A percentile compares a stretch with the other conserved stretches of the same genome.
These are phyloP conservation scores for Drosophila ficusphila DNA, from an alignment of 1,140 invertebrate genomes.

Conservation along the genomic window DNA sequence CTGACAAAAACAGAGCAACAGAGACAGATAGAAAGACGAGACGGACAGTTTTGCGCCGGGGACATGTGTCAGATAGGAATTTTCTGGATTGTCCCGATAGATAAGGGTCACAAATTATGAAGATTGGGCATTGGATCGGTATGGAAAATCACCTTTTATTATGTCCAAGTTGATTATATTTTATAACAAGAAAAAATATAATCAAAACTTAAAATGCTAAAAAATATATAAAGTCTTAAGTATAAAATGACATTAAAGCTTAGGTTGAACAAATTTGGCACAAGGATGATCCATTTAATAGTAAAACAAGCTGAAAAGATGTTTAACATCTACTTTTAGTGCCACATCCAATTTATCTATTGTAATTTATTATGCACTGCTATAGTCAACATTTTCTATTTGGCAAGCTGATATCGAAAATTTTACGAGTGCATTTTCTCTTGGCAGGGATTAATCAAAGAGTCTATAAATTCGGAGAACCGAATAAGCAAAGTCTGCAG, in stretches of 20 bases:
- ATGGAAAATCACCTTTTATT: no score
- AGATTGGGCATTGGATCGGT: neutral
- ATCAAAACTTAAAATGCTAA: no score
- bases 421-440: conserved; percentile 13
- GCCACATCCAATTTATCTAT: neutral
- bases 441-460: conserved; percentile 35
- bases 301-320: no score
- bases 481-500: conserved; percentile 1
- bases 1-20: conserved; percentile 43
- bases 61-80: conserved; percentile 47
- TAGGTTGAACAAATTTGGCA: no score
- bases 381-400: conserved; percentile 2
- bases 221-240: no score
- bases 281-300: no score
- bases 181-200: no score
- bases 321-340: no score
- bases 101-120: conserved; percentile 19
- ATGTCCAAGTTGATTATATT: no score
- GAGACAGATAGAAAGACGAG: conserved; percentile 2
- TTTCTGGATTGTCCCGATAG: conserved; percentile 22
- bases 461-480: conserved; percentile 9
- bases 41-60: conserved; percentile 3
- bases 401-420: conserved; percentile 8
- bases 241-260: no score
- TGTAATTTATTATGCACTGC: conserved; percentile 1